Base-by-base conservation (phyloP, 1,140 invertebrate genomes). In the Eubasilissa regina region DNA sequence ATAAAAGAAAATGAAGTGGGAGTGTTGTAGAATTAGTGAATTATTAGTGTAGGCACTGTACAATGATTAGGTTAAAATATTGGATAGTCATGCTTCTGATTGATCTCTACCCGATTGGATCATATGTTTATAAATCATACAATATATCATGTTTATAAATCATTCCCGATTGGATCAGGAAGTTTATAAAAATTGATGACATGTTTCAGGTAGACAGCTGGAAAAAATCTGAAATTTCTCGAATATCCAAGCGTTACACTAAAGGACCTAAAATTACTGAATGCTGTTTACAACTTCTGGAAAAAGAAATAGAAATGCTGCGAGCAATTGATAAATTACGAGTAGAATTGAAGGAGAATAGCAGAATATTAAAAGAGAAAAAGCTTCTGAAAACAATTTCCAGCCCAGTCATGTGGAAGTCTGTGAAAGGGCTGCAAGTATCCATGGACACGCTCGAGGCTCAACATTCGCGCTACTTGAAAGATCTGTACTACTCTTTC, bases 401-500 rank as follows among this genome's bases (percentile, higher is more conserved):
- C 8, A 89, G 90, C 77, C 90, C 93, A 0, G 86, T 92, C 0
- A 86, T 87, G 44, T 94, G 93, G 92, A 89, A 87, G 64, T 90
- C 91, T 44, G 87, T 89, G 35, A 92, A 92, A 75, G 90, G 90
- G 0, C 88, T 90, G 66, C 70, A 88, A 0, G 88, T 93, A 10
- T 87, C 90, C 45, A 92, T 94, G 91, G 89, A 93, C 48, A 93
- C 93, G 4, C 78, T 93, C 51, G 92, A 91, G 84, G 91, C 90
- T 48, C 93, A 94, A 84, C 91, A 90, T 83, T 93, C 92, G 9
- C 88, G 89, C 12, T 90, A 92, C 81, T 89, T 91, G 43, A 91
- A 91, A 83, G 87, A 88, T 55, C 83, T 93, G 1, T 93, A 93
- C 81, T 87, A 91, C 15, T 85, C 86, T 44, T 87, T 94, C 68